Evolutionary conservation across 2,888 invertebrate species (phyloP), one percentile per base, ranked within the genome.

Genomic region (Trachelus stipa): DNA sequence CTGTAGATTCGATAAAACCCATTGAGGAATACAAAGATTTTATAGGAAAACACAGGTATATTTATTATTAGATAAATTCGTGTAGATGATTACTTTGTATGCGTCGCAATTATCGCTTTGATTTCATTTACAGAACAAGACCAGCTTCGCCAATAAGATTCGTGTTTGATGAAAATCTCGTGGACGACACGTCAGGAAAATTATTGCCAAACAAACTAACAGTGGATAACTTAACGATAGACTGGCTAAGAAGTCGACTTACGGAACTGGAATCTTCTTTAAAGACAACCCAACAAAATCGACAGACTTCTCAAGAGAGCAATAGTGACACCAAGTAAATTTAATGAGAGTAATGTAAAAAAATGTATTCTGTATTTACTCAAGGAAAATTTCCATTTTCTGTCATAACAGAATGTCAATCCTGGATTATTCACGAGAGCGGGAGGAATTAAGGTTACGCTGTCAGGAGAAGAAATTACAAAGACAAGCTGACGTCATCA

Each of bases 221-320:
- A 0, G 97, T 98, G 0, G 98, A 98, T 91, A 98, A 98, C 91
- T 93, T 98, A 40, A 98, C 98, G 0, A 95, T 97, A 69, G 98
- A 98, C 88, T 96, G 96, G 95, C 92, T 98, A 78, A 94, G 97
- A 86, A 95, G 95, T 83, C 96, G 96, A 88, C 92, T 97, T 77
- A 93, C 93, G 30, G 97, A 97, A 85, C 91, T 97, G 81, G 97
- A 97, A 91, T 90, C 93, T n/a, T 93, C 95, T n/a, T 92, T 97
- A 69, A 96, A 95, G 89, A 95, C 96, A 78, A 95, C 95, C 81
- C 95, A 97, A 88, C 95, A 96, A 88, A 95, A 83, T 83, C 87
- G 90, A 81, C 91, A 89, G 76, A 80, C 80, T 12, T 71, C 80
- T 4, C 84, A 82, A 37, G 91, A 91, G 79, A 89, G 87, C 80